These are phyloP conservation scores for Mythimna loreyi DNA, from an alignment of 2,888 invertebrate species.

Conservation along the genomic window DNA sequence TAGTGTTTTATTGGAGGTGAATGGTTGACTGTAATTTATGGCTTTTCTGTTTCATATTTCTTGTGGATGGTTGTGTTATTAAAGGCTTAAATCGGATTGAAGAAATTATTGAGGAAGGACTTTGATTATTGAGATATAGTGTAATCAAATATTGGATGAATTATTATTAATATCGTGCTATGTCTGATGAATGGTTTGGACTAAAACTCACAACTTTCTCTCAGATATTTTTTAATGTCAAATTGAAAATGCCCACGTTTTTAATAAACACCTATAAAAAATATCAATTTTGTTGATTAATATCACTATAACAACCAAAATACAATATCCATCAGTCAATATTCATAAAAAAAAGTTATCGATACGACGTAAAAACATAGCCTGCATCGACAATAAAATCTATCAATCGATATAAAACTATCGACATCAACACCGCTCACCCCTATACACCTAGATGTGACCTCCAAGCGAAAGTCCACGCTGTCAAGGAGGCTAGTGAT, in stretches of 20 bases:
- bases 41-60: constrained; percentile 4
- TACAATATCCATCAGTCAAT: neutral
- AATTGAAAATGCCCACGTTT: no score
- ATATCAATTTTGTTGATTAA: neutral
- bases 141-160: neutral
- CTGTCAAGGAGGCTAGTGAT: constrained; percentile 72
- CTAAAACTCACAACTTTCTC: neutral
- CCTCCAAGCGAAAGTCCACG: constrained; percentile 82
- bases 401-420: neutral
- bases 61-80: neutral
- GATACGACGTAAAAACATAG: no score
- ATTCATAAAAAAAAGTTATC: no score
- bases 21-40: constrained; percentile 8
- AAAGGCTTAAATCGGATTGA: neutral
- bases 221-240: no score
- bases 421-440: constrained; percentile 53
- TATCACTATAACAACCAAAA: neutral
- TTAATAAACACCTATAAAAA: no score
- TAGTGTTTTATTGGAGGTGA: constrained; percentile 15
- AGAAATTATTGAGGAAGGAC: neutral
- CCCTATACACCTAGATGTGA: constrained; percentile 72
- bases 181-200: neutral
- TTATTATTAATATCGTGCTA: neutral
- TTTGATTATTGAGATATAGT: neutral
- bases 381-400: neutral